Conservation (phyloP, 2,888 invertebrate genomes). For the Sisyra terminalis region DNA sequence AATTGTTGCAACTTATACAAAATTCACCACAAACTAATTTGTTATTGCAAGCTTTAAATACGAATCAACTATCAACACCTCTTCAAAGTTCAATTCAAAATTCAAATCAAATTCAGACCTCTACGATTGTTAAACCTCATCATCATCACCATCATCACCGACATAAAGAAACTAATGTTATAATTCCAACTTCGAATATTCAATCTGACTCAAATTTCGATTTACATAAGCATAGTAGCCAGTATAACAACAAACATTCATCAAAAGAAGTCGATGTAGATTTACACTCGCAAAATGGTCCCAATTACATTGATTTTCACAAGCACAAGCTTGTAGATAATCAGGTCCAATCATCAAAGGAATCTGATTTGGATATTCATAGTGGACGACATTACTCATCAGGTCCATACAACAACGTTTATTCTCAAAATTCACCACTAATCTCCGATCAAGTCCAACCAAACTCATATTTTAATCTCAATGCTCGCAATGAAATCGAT, state of each 20-base stretch:
- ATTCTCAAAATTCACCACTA: neutral
- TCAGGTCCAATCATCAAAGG: neutral
- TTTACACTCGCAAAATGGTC: neutral
- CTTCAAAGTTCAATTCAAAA: neutral
- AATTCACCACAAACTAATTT: neutral
- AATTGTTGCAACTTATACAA: slow-evolving; percentile 6
- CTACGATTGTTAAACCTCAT: too few species aligned
- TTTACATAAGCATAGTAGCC: neutral
- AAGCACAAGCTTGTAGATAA: neutral
- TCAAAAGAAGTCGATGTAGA: neutral
- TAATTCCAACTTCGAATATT: neutral
- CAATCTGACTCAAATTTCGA: neutral
- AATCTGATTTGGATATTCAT: neutral
- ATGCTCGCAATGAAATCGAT: neutral
- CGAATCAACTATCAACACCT: neutral
- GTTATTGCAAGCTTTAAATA: neutral
- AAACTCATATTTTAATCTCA: neutral
- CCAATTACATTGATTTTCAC: neutral
- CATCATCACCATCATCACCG: too few species aligned
- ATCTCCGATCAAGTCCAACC: neutral
- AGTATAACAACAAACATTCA: neutral
- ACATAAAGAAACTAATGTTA: neutral
- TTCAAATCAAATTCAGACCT: neutral
- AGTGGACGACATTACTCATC: neutral
- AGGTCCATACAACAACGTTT: neutral